Conservation (phyloP, 2,113 vertebrate genomes). For the Colistium nudipinnis region DNA sequence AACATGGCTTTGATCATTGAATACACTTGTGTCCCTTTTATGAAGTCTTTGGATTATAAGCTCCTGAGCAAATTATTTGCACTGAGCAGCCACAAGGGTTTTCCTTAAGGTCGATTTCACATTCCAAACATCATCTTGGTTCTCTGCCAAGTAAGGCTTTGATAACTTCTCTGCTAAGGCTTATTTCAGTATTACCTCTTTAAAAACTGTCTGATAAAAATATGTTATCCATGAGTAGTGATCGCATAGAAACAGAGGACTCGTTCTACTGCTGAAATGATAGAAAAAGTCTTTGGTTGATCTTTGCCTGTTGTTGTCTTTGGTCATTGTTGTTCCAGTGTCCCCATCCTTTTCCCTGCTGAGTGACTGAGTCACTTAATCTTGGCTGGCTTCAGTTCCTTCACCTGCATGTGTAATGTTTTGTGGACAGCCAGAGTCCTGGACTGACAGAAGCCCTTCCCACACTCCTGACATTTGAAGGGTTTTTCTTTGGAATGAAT, state of each 20-base stretch:
- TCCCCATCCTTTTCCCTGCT: slow-evolving; percentile 65
- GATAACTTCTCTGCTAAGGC: slow-evolving; percentile 19
- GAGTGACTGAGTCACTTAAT: slow-evolving; percentile 84
- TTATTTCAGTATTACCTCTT: slow-evolving; percentile 25
- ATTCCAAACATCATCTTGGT: slow-evolving; percentile 40
- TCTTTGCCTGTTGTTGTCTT: slow-evolving; percentile 49
- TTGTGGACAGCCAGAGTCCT: slow-evolving; percentile 99
- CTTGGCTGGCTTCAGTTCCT: slow-evolving; percentile 96
- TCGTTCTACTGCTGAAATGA: slow-evolving; percentile 33
- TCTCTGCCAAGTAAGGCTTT: slow-evolving; percentile 32
- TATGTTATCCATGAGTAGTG: slow-evolving; percentile 43
- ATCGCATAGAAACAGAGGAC: slow-evolving; percentile 24
- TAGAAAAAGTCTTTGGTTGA: slow-evolving; percentile 47
- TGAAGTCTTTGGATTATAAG: slow-evolving; percentile 39
- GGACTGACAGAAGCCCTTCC: slow-evolving; percentile 99
- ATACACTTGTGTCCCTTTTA: slow-evolving; percentile 37
- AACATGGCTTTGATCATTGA: slow-evolving; percentile 59
- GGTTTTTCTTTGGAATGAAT: slow-evolving; percentile 99
- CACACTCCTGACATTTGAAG: slow-evolving; percentile 99
- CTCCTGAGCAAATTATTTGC: slow-evolving; percentile 20
- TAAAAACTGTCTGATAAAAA: slow-evolving; percentile 37
- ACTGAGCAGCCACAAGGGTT: slow-evolving; percentile 13
- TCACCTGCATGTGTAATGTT: slow-evolving; percentile 99
- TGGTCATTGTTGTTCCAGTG: slow-evolving; percentile 62
- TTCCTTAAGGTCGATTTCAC: slow-evolving; percentile 42